These are phyloP conservation scores for Alauda arvensis DNA, from an alignment of 2,797 vertebrate genomes.

Conservation along the genomic window DNA sequence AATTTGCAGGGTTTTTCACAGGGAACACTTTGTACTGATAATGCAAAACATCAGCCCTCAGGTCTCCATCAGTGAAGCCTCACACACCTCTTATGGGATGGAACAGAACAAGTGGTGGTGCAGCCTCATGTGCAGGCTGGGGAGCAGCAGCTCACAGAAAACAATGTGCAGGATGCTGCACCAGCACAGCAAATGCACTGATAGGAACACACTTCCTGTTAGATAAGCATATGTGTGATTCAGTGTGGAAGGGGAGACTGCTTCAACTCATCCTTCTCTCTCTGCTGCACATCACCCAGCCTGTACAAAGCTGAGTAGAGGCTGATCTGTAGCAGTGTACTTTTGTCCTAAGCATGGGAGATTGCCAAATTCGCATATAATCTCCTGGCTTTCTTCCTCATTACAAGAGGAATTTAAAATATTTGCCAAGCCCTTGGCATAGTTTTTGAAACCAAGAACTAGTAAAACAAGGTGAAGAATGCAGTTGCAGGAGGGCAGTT, in stretches of 20 bases:
- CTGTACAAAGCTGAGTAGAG: background rate
- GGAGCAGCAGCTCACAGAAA: background rate
- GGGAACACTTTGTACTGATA: background rate
- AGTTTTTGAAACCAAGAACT: background rate
- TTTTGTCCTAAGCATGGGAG: background rate
- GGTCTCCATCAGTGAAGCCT: background rate
- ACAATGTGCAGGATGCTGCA: accelerated
- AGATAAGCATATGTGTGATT: background rate
- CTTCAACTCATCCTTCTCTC: background rate
- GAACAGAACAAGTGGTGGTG: background rate
- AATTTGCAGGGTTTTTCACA: background rate
- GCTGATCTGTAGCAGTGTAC: background rate
- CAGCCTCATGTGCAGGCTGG: background rate
- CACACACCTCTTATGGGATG: background rate
- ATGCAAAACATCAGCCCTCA: background rate
- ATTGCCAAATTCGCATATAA: background rate
- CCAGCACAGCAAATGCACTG: background rate
- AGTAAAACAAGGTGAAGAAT: slow-evolving; percentile 9
- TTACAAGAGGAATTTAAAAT: background rate
- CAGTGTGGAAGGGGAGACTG: background rate
- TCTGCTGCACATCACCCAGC: background rate
- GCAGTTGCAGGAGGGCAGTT: background rate
- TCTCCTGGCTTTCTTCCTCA: background rate
- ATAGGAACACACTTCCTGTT: background rate
- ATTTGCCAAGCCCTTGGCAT: background rate